Conservation (phyloP, 1,140 invertebrate genomes). For the Aethina tumida region DNA sequence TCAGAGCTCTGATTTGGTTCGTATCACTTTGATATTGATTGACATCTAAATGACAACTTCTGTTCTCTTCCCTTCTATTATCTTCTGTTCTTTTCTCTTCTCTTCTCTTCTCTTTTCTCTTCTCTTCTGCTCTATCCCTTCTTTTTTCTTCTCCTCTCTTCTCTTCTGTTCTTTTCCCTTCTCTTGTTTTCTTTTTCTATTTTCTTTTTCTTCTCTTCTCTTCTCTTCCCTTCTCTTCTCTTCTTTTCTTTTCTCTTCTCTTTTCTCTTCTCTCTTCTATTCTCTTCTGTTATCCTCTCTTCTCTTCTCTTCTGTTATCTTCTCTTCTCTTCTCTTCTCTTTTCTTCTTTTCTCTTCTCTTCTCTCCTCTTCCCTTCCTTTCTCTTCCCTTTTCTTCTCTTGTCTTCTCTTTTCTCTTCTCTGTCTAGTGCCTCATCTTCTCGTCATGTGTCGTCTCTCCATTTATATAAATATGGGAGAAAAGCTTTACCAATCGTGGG, state of each 20-base stretch:
- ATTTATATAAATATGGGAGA: too few relatives aligned
- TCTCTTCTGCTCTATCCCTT: background rate
- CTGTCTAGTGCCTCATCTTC: too few relatives aligned
- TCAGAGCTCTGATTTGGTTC: too few relatives aligned
- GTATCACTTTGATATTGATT: too few relatives aligned
- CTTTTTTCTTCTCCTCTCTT: background rate
- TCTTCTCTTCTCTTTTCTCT: background rate
- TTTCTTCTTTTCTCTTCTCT: background rate
- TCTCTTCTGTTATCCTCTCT: background rate
- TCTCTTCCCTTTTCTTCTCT: background rate
- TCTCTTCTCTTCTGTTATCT: background rate
- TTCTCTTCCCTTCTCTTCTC: background rate
- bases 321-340: background rate
- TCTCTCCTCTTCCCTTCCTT: background rate
- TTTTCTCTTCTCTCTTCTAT: background rate
- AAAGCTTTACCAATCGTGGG: too few relatives aligned
- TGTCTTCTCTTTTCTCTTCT: too few relatives aligned
- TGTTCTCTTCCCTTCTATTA: too few relatives aligned
- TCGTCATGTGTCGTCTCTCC: too few relatives aligned
- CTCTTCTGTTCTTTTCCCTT: background rate
- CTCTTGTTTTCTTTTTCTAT: background rate
- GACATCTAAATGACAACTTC: too few relatives aligned
- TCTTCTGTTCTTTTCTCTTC: background rate
- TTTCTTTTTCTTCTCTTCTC: background rate
- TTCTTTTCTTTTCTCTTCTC: background rate